A percentile compares a stretch with the other conserved stretches of the same genome.
Conservation (phyloP, 1,140 invertebrate species). For the Zaprionus camerounensis region DNA sequence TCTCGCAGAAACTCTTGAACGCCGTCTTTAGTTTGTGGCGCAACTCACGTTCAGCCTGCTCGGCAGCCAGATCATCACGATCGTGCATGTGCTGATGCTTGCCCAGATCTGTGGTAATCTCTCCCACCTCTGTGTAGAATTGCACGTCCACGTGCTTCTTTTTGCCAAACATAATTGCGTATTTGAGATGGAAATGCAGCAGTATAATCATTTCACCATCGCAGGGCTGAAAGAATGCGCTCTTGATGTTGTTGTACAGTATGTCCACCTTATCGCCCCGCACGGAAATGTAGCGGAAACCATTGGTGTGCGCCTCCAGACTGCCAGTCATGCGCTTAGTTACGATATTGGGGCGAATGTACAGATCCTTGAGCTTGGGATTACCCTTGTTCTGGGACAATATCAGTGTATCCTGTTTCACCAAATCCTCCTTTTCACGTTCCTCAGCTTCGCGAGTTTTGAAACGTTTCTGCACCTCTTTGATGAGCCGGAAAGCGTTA, state of each 20-base stretch:
- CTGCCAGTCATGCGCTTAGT: conserved; percentile 98
- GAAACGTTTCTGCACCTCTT: conserved; percentile 99
- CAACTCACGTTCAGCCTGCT: conserved; percentile 98
- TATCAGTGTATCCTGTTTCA: conserved; percentile 99
- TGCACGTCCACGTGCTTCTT: conserved; percentile 99
- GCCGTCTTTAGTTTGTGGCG: conserved; percentile 98
- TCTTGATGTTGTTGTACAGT: conserved; percentile 99
- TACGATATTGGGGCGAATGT: conserved; percentile 99
- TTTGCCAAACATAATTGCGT: conserved; percentile 99
- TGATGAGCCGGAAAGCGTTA: conserved; percentile 98
- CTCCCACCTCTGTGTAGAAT: conserved; percentile 99
- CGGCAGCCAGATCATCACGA: conserved; percentile 98
- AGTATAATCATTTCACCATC: conserved; percentile 99
- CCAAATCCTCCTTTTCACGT: conserved; percentile 98
- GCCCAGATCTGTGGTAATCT: conserved; percentile 99
- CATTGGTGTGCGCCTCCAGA: conserved; percentile 98
- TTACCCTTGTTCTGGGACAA: conserved; percentile 98
- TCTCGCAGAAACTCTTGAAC: conserved; percentile 99
- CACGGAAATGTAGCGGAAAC: conserved; percentile 98
- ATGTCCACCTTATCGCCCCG: conserved; percentile 99
- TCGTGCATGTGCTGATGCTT: conserved; percentile 99
- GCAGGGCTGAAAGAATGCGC: conserved; percentile 99
- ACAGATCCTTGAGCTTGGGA: conserved; percentile 99
- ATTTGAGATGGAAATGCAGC: conserved; percentile 99
- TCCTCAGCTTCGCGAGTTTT: conserved; percentile 99